A percentile compares a stretch with the other conserved stretches of the same genome.
Conservation (phyloP, 2,888 invertebrate genomes). For the Odontothrips loti region DNA sequence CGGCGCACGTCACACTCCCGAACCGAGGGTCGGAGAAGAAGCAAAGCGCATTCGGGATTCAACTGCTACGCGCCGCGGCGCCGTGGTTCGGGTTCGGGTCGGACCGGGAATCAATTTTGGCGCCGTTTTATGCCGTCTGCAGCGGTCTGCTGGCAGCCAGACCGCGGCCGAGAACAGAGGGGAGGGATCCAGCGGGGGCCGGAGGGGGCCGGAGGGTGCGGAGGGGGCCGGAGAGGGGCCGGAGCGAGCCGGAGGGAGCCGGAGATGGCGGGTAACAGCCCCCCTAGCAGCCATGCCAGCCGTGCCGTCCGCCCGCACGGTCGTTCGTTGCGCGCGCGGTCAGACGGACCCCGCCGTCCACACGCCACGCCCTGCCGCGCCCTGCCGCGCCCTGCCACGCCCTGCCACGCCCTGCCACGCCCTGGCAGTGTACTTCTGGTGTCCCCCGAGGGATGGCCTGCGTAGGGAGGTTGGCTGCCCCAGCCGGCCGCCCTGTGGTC, state of each 20-base stretch:
- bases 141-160: background rate
- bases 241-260: no score
- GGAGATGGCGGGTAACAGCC: background rate
- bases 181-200: background rate
- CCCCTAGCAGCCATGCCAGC: background rate
- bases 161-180: background rate
- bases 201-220: background rate
- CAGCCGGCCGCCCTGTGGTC: no score
- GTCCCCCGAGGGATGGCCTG: no score
- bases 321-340: no score
- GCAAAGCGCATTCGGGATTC: background rate
- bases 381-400: background rate
- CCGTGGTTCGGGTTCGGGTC: background rate
- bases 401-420: no score
- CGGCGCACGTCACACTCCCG: background rate
- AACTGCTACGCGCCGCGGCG: background rate
- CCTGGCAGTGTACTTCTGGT: background rate
- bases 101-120: background rate
- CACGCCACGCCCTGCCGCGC: background rate
- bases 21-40: background rate
- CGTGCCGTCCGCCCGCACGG: no score
- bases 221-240: no score
- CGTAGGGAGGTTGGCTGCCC: no score
- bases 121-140: background rate
- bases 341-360: no score